A percentile compares a stretch with the other conserved stretches of the same genome.
phyloP scores from a whole-genome alignment of 2,797 vertebrate genomes.

The Loris lydekkerianus region DNA sequence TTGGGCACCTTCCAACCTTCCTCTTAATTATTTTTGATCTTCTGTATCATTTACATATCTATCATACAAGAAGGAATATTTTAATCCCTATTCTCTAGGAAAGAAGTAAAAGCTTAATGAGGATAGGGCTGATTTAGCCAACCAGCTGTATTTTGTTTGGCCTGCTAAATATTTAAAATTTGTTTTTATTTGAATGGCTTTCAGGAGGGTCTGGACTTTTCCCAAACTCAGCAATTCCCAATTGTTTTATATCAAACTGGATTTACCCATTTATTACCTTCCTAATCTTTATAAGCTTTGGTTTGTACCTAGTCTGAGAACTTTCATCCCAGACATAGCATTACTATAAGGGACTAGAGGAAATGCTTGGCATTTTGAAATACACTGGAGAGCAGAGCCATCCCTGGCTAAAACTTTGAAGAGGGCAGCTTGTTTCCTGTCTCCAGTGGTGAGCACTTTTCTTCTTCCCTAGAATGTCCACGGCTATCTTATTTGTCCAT shows the following conservation, averaged over 20 bases:
- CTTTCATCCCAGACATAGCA: background rate
- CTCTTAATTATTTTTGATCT: slow-evolving; percentile 38
- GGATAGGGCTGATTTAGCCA: background rate
- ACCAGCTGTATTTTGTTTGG: slow-evolving; percentile 32
- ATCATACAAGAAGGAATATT: background rate
- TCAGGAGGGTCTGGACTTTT: background rate
- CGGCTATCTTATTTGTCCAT: background rate
- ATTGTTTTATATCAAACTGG: slow-evolving; percentile 1
- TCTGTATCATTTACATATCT: slow-evolving; percentile 36
- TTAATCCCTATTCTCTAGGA: background rate
- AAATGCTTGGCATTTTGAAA: background rate
- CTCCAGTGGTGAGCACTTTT: background rate
- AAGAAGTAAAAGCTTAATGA: slow-evolving; percentile 35
- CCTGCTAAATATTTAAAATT: slow-evolving; percentile 43
- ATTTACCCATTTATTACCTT: slow-evolving; percentile 31
- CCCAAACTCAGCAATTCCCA: slow-evolving; percentile 6
- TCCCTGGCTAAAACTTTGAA: background rate
- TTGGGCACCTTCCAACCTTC: background rate
- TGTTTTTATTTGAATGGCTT: slow-evolving; percentile 49
- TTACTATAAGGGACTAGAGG: background rate
- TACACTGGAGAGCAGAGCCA: background rate
- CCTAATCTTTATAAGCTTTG: slow-evolving; percentile 41
- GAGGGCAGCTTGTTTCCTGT: background rate
- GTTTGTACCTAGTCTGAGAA: slow-evolving; percentile 11
- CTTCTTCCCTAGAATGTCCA: background rate